A percentile compares a stretch with the other conserved stretches of the same genome.
Conservation (phyloP, 2,888 invertebrate genomes). For the Rhagonycha fulva region DNA sequence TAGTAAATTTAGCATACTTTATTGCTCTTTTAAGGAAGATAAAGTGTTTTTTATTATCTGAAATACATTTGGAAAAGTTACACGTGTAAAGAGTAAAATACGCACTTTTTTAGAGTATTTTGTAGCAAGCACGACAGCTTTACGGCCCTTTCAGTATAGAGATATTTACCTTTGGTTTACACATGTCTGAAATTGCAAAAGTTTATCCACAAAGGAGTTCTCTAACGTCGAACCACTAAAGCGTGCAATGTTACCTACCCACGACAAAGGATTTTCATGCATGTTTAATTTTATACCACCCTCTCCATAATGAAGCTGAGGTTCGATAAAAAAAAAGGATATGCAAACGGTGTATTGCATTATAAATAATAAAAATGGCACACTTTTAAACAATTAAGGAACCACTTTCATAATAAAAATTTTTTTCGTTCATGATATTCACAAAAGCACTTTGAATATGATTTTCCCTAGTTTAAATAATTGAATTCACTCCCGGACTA, state of each 20-base stretch:
- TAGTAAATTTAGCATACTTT: neutral
- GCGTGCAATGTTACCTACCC: neutral
- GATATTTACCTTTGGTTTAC: slow-evolving; percentile 3
- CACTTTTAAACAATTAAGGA: neutral
- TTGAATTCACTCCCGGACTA: neutral
- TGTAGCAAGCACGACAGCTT: neutral
- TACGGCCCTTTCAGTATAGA: neutral
- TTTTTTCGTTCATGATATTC: neutral
- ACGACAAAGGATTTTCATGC: neutral
- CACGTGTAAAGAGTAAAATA: neutral
- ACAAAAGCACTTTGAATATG: neutral
- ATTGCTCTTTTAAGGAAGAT: neutral
- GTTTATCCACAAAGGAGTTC: neutral
- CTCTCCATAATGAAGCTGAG: neutral
- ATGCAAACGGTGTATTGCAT: neutral
- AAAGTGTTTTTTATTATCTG: neutral
- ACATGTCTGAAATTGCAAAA: neutral
- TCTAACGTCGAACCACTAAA: neutral
- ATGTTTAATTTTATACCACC: neutral
- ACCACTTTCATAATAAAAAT: neutral
- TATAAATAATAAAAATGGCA: neutral
- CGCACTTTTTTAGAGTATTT: neutral
- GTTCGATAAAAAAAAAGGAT: neutral
- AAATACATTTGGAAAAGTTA: neutral
- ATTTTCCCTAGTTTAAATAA: neutral